Evolutionary conservation across 2,888 invertebrate species (phyloP).

Genomic region (Caenorhabditis japonica): DNA sequence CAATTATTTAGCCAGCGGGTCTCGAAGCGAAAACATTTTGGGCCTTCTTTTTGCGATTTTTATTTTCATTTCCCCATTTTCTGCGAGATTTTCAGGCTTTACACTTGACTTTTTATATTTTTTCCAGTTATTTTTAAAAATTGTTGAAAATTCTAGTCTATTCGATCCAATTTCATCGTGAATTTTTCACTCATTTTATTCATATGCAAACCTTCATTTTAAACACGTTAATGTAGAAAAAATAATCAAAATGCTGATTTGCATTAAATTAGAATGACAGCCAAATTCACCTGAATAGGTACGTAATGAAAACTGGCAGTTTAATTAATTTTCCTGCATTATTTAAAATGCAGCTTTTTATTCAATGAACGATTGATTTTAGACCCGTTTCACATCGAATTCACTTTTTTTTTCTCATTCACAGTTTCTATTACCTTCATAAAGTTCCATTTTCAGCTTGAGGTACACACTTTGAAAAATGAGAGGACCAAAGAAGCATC

Average conservation of each 20-base stretch:
- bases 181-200: neutral
- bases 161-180: neutral
- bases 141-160: neutral
- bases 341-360: no score
- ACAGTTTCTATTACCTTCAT: neutral
- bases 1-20: slow-evolving; percentile 7
- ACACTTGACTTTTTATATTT: neutral
- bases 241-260: no score
- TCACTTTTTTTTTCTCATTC: neutral
- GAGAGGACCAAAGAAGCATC: slow-evolving; percentile 99
- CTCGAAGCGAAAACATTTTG: slow-evolving; percentile 37
- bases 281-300: no score
- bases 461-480: slow-evolving; percentile 62
- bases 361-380: neutral
- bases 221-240: no score
- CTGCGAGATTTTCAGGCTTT: slow-evolving; percentile 1
- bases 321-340: no score
- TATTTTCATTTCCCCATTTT: slow-evolving; percentile 16
- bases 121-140: neutral
- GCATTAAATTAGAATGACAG: no score
- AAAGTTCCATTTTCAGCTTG: slow-evolving; percentile 42
- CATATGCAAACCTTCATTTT: no score
- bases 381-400: slow-evolving; percentile 7
- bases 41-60: slow-evolving; percentile 4
- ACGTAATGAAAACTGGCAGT: no score